phyloP scores from a whole-genome alignment of 2,888 invertebrate genomes.

The Pachycephus smyrnensis region DNA sequence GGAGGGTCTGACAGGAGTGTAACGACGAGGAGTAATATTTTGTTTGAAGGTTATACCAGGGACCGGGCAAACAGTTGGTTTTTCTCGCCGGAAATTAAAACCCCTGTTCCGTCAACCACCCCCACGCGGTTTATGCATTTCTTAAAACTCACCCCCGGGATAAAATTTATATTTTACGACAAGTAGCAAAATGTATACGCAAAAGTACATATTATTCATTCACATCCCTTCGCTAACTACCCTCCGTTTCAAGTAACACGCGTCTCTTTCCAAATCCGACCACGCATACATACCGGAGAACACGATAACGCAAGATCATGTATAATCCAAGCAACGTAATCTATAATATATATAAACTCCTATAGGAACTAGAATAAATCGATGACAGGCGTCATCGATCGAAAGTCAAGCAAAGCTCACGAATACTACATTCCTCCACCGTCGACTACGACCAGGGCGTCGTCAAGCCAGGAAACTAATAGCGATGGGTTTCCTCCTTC shows the following conservation, averaged over 20 bases:
- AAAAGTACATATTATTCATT: not conserved
- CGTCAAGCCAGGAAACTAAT: conserved; percentile 53
- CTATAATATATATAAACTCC: not conserved
- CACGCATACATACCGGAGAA: not conserved
- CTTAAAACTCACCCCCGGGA: not conserved
- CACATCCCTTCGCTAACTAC: not conserved
- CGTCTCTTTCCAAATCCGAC: not conserved
- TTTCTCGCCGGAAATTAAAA: conserved; percentile 65
- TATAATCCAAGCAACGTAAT: not conserved
- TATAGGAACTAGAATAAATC: not conserved
- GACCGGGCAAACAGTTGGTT: conserved; percentile 44
- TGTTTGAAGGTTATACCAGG: not conserved
- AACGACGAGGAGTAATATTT: not conserved
- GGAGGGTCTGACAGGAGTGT: not conserved
- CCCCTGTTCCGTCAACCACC: conserved; percentile 47
- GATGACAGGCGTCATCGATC: not conserved
- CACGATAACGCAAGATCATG: not conserved
- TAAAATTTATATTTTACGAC: not conserved
- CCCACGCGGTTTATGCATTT: not conserved
- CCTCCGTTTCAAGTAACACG: not conserved
- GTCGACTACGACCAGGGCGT: conserved; percentile 41
- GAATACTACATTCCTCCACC: conserved; percentile 40
- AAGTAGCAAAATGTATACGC: not conserved
- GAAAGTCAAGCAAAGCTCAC: conserved; percentile 34
- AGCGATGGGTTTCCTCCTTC: conserved; percentile 46